Base-by-base conservation (phyloP, 1,140 invertebrate genomes). In the Charaxes varanes region DNA sequence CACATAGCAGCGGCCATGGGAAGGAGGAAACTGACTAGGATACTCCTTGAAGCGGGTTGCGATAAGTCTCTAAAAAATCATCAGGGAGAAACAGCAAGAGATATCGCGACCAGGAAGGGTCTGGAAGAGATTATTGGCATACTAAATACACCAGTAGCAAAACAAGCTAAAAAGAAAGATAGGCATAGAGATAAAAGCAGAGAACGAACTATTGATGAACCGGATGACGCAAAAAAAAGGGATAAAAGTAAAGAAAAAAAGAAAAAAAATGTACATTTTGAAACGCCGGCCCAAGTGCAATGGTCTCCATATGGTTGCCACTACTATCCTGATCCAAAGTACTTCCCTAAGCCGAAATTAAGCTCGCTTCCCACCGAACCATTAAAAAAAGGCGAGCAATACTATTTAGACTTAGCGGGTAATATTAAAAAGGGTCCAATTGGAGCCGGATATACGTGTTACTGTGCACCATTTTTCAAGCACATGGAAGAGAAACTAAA, bases 1-100 rank as follows among this genome's bases (percentile, higher is more conserved):
- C 97, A 98, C 71, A 97, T 98, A 51, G 91, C 95, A 3, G 92
- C 95, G 4, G 96, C 96, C 1, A 96, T 98, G 93, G 94, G 94
- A 8, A 86, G 96, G 22, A 86, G 95, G 19, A 98, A 98, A 82
- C 85, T 98, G 30, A 97, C 96, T 1, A 89, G 94, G 62, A 95
- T 98, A 49, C 84, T 98, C 1, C 82, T 98, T 6, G 94, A 97
- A 69, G 92, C 94, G 0, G 92, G 91, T 30, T 94, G 94, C 56
- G 91, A 95, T 55, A 88, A 90, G 49, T 84, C 85, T 4, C 76
- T 96, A 3, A 88, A 88, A 34, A 98, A 98, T 76, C 96, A 97
- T 80, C 96, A 99, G 87, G 89, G 89, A 10, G 97, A 99, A 76
- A 96, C 94, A 0, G 93, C 96, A 0, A 86, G 91, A 53, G 95